A percentile compares a stretch with the other conserved stretches of the same genome.
Conservation (phyloP, 1,140 invertebrate species). For the Drosophila athabasca region DNA sequence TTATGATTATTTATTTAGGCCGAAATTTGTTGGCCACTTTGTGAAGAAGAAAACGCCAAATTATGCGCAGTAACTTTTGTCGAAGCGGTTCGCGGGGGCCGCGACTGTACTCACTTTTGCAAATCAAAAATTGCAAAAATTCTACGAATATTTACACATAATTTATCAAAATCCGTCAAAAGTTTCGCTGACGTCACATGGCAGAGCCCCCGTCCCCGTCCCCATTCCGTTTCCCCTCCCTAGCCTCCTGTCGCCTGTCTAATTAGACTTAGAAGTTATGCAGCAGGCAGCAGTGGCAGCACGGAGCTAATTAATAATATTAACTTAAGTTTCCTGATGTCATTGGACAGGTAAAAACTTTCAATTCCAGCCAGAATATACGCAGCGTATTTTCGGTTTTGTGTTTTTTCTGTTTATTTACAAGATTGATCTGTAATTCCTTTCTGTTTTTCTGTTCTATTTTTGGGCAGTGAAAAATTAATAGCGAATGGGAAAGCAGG, state of each 20-base stretch:
- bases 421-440: constrained; percentile 4
- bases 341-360: constrained; percentile 36
- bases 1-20: constrained; percentile 64
- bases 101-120: constrained; percentile 60
- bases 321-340: constrained; percentile 50
- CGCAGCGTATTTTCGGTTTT: constrained; percentile 35
- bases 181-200: constrained; percentile 48
- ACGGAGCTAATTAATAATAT: constrained; percentile 69
- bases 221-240: too few relatives aligned
- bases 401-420: constrained; percentile 29
- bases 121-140: constrained; percentile 19
- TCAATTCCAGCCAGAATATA: constrained; percentile 26
- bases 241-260: constrained; percentile 1
- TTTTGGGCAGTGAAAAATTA: too few relatives aligned
- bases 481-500: constrained; percentile 45
- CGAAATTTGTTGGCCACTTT: constrained; percentile 62
- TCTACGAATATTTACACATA: constrained; percentile 61
- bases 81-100: too few relatives aligned
- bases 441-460: constrained; percentile 22
- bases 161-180: constrained; percentile 54
- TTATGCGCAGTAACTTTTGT: constrained; percentile 61
- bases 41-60: constrained; percentile 46
- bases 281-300: not conserved
- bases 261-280: constrained; percentile 44
- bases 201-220: not conserved